Base-by-base conservation (phyloP, 2,888 invertebrate species). In the Tiliacea citrago region DNA sequence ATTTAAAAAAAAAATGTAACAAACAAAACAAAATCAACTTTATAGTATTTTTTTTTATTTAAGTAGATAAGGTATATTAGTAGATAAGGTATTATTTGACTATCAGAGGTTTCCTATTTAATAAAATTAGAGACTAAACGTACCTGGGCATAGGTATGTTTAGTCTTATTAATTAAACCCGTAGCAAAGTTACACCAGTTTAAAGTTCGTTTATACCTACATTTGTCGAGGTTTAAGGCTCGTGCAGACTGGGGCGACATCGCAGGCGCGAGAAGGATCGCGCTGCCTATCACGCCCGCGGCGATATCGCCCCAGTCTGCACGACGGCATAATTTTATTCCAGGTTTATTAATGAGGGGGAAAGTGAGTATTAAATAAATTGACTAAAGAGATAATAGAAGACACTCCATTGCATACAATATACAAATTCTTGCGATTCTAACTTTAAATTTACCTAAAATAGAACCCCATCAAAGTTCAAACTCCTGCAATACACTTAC, bases 401-500 rank as follows among this genome's bases (percentile, higher is more conserved):
- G 18, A 21, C 49, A 49, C 7, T 39, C 2, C 39, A 39, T 39
- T 39, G 5, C 39, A 39, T 39, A 39, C 39, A 39, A 39, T 39
- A 39, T 39, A 39, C 6, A 24, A 5, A 55, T 2, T 2, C 6
- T 6, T 55, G 10, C 8, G 6, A 2, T 45, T 74, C 35, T 24
- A 7, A 21, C 10, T 51, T 61, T 47, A 51, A 49, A 35, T 35
- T 35, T n/a, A 8, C 13, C 5, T 1, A 18, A 60, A 61, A 24
- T 24, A 1, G 0, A n/a, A 63, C 29, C n/a, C 49, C 2, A 51
- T 66, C 12, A 24, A 65, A 75, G 53, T 69, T 60, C 53, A 61
- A 49, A 39, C 24, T 42, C 24, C 24, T 35, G 29, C 2, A 66
- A 69, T 67, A 68, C 71, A 12, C 45, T 69, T 18, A 51, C 29